Base-by-base conservation (phyloP, 2,888 invertebrate species). In the Slavum lentiscoides region DNA sequence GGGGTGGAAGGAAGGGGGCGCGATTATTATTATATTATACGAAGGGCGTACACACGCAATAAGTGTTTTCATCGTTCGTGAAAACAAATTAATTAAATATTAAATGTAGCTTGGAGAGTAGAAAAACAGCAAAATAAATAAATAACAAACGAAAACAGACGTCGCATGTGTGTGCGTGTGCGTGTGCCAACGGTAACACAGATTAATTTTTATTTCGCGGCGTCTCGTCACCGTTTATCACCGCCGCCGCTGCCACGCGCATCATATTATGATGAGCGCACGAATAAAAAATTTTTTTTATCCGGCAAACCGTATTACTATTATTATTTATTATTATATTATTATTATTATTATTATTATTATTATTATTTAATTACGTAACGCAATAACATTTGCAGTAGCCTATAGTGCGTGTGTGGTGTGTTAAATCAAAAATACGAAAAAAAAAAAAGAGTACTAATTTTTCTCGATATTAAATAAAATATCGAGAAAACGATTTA, bases 101-200 rank as follows among this genome's bases (percentile, higher is more conserved):
- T 74, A 66, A 74, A 74, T 74, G 66, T 74, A 66, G 74, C 74
- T 21, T 23, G 39, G 17, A 66, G 39, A 59, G 37, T 37, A 15
- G 13, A 30, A 68, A 15, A 49, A 53, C 1, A 30, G 30, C 30
- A 30, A 69, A 69, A 55, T 53, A 69, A 30, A 53, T 53, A 69
- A 53, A 11, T 53, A 21, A 53, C 64, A 74, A 66, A 74, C 53
- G 8, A 74, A 74, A 74, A 74, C 74, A 74, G 39, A 66, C 21
- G 6, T 43, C 75, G 30, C 30, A 30, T 67, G n/a, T n/a, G n/a
- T n/a, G n/a, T n/a, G n/a, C n/a, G n/a, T n/a, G n/a, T n/a, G n/a
- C n/a, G n/a, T 8, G 67, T 75, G 75, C 75, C 75, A 75, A 75
- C 58, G 67, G 67, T 75, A 75, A 75, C 75, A 75, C 59, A 67